These are phyloP conservation scores for Xyliphius kryptos DNA, from an alignment of 2,113 vertebrate species.

Conservation along the genomic window DNA sequence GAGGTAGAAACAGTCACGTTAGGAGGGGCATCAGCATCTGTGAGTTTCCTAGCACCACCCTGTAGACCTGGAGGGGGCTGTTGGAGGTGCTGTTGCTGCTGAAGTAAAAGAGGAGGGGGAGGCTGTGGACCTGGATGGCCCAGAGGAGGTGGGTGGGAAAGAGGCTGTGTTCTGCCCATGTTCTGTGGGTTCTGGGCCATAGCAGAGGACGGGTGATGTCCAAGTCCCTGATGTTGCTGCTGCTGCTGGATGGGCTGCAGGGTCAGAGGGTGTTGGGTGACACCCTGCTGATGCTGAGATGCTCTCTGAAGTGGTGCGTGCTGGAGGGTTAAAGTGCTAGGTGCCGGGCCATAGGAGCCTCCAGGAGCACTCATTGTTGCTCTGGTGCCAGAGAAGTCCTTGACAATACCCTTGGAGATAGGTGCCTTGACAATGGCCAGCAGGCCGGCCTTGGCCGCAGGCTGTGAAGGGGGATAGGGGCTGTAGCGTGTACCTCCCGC, in stretches of 20 bases:
- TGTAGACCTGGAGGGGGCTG: constrained; percentile 72
- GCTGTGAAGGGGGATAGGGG: constrained; percentile 91
- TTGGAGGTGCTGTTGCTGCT: constrained; percentile 70
- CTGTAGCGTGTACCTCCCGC: constrained; percentile 96
- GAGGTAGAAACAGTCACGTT: constrained; percentile 99
- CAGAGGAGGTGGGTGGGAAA: constrained; percentile 57
- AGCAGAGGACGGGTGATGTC: constrained; percentile 52
- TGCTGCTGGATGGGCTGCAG: constrained; percentile 59
- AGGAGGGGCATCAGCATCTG: constrained; percentile 90
- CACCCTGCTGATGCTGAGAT: constrained; percentile 66
- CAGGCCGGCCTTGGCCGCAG: constrained; percentile 85
- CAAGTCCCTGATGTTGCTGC: constrained; percentile 60
- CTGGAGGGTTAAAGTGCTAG: constrained; percentile 95
- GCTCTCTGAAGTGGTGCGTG: constrained; percentile 64
- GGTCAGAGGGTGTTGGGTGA: constrained; percentile 62
- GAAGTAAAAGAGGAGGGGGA: constrained; percentile 67
- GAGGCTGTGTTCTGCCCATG: constrained; percentile 57
- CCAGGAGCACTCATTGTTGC: constrained; percentile 85
- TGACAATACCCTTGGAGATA: constrained; percentile 83
- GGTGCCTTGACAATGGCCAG: constrained; percentile 90
- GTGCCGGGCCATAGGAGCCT: constrained; percentile 71
- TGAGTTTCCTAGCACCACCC: constrained; percentile 79
- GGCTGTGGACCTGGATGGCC: constrained; percentile 54
- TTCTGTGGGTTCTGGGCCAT: constrained; percentile 62
- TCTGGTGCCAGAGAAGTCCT: constrained; percentile 93